phyloP scores from a whole-genome alignment of 2,888 invertebrate genomes.

The Brenthis ino region DNA sequence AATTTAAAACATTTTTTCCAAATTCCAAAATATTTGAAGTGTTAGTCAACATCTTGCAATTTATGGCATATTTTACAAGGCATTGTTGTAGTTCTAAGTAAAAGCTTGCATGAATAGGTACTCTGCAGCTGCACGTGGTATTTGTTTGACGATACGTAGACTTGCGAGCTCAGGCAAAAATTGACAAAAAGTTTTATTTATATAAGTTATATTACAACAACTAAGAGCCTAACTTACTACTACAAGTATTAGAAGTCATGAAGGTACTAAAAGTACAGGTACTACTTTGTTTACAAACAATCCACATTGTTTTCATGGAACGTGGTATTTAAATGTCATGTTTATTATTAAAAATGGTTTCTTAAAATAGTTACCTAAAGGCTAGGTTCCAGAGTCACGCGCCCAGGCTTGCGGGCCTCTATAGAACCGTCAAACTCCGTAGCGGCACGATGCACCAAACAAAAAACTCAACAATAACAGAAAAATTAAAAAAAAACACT shows the following conservation, averaged over 20 bases:
- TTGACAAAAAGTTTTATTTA: conserved; percentile 11
- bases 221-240: not conserved
- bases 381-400: conserved; percentile 75
- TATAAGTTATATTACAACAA: not conserved
- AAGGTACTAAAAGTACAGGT: not conserved
- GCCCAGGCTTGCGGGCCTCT: conserved; percentile 73
- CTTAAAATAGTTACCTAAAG: conserved; percentile 75
- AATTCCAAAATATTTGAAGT: not conserved
- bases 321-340: conserved; percentile 23
- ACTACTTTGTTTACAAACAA: conserved; percentile 41
- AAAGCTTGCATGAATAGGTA: conserved; percentile 29
- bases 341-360: conserved; percentile 36
- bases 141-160: conserved; percentile 32
- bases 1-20: not conserved
- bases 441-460: conserved; percentile 81
- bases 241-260: not conserved
- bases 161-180: conserved; percentile 19
- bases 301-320: conserved; percentile 22
- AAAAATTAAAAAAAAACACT: conserved; percentile 58
- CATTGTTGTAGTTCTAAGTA: conserved; percentile 37
- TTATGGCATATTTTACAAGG: conserved; percentile 25
- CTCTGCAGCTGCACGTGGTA: conserved; percentile 36
- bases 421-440: conserved; percentile 73
- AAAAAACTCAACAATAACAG: conserved; percentile 81
- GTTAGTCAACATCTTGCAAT: conserved; percentile 12